Evolutionary conservation across 37 sponge, comb jelly and placozoan species (phyloP), one percentile per base, ranked within the genome.

Genomic region (Chondrilla cf. caribensis): DNA sequence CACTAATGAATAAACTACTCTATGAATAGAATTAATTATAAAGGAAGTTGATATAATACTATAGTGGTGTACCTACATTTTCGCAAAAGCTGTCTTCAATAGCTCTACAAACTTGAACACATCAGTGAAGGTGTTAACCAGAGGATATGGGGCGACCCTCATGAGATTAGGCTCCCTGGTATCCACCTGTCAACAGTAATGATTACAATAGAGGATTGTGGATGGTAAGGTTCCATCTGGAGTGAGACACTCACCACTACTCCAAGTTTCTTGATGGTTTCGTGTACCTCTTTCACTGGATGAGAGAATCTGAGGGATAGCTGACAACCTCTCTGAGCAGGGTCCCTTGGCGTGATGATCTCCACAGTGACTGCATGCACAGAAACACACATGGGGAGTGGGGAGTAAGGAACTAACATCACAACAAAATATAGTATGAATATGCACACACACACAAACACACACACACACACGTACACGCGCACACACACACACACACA

Each of bases 71-170:
- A 11, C 11, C 51, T 60, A 81, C 1, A 60, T 3, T 59, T 60
- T 41, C 15, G 32, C 26, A 35, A 40, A 2, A 18, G 68, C 39
- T 44, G 35, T 42, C 42, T 47, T 14, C 47, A 42, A 68, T 1
- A 82, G 54, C 1, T 43, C 28, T 7, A 54, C 31, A 64, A 92
- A 88, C 22, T 26, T 73, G 37, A 66, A 66, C 40, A 97, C 95
- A 76, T 97, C 98, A 19, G 22, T 51, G 79, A 93, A 97, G 9
- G 89, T 73, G 84, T 93, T 97, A 86, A 95, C 96, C 28, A 95
- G 82, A n/a, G 98, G 96, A 24, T 47, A 85, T 15, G 95, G 95
- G 38, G 91, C 91, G 6, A 92, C 88, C 58, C 98, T 39, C 80
- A 97, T 83, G 0, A 90, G 41, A 29, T 85, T 31, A 14, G 89